Evolutionary conservation across 2,797 vertebrate species (phyloP).

Genomic region (Anableps anableps): DNA sequence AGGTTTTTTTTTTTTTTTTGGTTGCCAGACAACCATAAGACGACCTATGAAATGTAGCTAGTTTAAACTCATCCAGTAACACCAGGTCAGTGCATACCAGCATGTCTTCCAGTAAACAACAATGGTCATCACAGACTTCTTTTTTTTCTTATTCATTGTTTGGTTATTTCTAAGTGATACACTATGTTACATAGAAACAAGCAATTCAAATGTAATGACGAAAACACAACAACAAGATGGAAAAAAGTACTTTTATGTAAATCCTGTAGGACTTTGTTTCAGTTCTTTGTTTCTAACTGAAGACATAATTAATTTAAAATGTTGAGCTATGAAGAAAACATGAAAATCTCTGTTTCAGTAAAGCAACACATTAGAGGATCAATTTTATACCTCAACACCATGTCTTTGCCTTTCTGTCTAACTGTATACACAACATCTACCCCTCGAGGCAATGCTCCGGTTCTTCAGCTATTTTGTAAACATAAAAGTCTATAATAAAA

Average conservation of each 20-base stretch:
- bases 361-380: background rate
- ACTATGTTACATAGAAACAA: background rate
- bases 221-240: background rate
- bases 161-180: background rate
- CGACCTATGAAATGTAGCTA: constrained; percentile 19
- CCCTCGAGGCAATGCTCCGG: constrained; percentile 49
- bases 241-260: background rate
- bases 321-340: background rate
- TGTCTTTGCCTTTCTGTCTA: constrained; percentile 22
- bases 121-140: background rate
- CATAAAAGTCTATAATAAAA: constrained; percentile 56
- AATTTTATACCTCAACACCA: background rate
- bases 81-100: background rate
- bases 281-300: background rate
- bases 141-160: background rate
- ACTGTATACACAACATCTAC: constrained; percentile 77
- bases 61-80: constrained; percentile 3
- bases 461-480: constrained; percentile 75
- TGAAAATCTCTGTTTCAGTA: background rate
- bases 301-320: background rate
- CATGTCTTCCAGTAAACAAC: constrained; percentile 4
- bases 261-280: background rate
- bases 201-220: background rate
- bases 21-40: background rate
- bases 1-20: constrained; percentile 16